Evolutionary conservation across 2,888 invertebrate genomes (phyloP), one percentile per base, ranked within the genome.

Genomic region (Iselma pallidipennis): DNA sequence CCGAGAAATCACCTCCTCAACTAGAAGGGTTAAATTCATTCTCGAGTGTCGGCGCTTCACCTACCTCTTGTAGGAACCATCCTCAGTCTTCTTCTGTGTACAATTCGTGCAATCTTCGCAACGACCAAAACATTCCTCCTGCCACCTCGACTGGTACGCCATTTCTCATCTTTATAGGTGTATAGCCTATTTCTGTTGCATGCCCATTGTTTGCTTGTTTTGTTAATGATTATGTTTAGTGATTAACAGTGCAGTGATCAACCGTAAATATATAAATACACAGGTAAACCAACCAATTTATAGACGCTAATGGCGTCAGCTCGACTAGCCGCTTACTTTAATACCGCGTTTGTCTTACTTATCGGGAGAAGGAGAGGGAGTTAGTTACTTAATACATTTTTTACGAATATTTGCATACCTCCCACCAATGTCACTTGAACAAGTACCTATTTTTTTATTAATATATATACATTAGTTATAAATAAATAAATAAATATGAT

Each of bases 31-130:
- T 45, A 12, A 21, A 12, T 45, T 45, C 10, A 45, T 45, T 45
- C 45, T 45, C 45, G 45, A 45, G 21, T 45, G 45, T 45, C 21
- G 45, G 45, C 10, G 45, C 19, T 12, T 57, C 55, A 66, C 66
- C 64, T 74, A 78, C 78, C 78, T 77, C 74, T 76, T 78, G 66
- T 74, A 72, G 49, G 74, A 67, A 63, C 74, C 70, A 50, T 74
- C 72, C 66, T 73, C 72, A 66, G 67, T 72, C 68, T 65, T 72
- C 66, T 66, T 68, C 63, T 73, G 67, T 63, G 72, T 63, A 74
- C 73, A 67, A 71, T 73, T 68, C 69, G 75, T 68, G 69, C 79
- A 80, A 65, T 78, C 78, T 61, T 77, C 77, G 71, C 80, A 78
- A 63, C 75, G 75, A 66, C 76, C 75, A 57, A 78, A 74, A 70